Evolutionary conservation across 2,797 vertebrate genomes (phyloP), one percentile per base, ranked within the genome.

Genomic region (Coranthus polyacanthus): DNA sequence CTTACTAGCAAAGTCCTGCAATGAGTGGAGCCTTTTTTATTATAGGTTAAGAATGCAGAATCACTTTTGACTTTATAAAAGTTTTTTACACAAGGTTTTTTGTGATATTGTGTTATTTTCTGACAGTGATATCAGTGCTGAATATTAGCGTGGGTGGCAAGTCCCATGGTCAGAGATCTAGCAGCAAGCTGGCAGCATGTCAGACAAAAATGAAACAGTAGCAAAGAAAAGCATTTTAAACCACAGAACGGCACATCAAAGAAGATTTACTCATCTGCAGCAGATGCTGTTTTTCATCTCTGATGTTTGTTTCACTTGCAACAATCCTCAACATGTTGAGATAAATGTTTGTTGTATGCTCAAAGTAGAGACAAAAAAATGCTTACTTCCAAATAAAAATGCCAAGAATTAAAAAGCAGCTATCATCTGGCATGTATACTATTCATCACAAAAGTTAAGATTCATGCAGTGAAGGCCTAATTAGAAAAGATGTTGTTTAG

Each of bases 201-300:
- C 75, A 43, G 54, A 65, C 54, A 43, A 46, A 76, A 79, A 61
- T 57, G 72, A 60, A 82, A 64, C 57, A 54, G 44, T 54, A 70
- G 74, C 65, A 67, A 82, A 79, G 65, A 73, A 70, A 75, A 66
- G 55, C 50, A 24, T 42, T 75, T 77, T 29, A 47, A 77, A 61
- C 75, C 74, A 43, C 64, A 75, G 51, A 54, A 62, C 37, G 49
- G n/a, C 62, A 39, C 29, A 60, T 72, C 22, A 43, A 37, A 78
- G 64, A 43, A 69, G 54, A 68, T 49, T 24, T 15, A 34, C 54
- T 64, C 56, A 46, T 72, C 54, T 13, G 3, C 51, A 47, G 56
- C 44, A 42, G 38, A 62, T 16, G 55, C 50, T 49, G 34, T 39
- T 56, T 50, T 24, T n/a, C 52, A 21, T 68, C 68, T 54, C 6